Conservation (phyloP, 2,888 invertebrate genomes). For the Conchocele bisecta region DNA sequence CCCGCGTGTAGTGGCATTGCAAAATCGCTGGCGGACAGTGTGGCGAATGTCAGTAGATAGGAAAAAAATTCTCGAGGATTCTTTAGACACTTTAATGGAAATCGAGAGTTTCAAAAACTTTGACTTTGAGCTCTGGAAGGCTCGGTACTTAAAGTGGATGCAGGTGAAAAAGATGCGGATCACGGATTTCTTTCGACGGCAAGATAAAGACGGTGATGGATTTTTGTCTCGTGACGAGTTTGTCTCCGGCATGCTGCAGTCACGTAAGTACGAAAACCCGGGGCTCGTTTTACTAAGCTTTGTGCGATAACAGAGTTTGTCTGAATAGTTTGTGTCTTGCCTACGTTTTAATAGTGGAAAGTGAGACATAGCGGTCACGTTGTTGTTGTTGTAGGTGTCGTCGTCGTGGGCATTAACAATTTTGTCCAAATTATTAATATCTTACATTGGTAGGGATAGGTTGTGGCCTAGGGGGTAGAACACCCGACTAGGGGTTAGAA, state of each 20-base stretch:
- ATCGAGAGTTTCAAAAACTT: conserved; percentile 83
- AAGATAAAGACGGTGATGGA: conserved; percentile 81
- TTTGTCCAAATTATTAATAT: no score
- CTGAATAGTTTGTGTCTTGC: no score
- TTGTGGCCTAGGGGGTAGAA: no score
- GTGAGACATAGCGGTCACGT: no score
- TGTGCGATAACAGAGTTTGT: no score
- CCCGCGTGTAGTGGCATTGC: conserved; percentile 78
- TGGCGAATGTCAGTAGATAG: conserved; percentile 82
- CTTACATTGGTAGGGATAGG: no score
- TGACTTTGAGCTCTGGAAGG: conserved; percentile 82
- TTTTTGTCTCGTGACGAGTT: conserved; percentile 80
- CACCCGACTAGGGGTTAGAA: no score
- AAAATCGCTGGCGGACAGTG: conserved; percentile 81
- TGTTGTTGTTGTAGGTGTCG: no score
- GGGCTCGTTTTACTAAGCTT: no score
- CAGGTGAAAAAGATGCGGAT: conserved; percentile 81
- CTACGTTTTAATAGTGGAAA: no score
- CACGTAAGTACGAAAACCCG: conserved; percentile 78
- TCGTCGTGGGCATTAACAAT: no score
- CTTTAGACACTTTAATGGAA: conserved; percentile 80
- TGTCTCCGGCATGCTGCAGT: conserved; percentile 81
- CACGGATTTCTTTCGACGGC: conserved; percentile 82
- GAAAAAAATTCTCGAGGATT: conserved; percentile 81
- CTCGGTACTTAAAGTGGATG: conserved; percentile 81